A percentile compares a stretch with the other conserved stretches of the same genome.
Conservation (phyloP, 2,113 vertebrate genomes). For the Pongo abelii region DNA sequence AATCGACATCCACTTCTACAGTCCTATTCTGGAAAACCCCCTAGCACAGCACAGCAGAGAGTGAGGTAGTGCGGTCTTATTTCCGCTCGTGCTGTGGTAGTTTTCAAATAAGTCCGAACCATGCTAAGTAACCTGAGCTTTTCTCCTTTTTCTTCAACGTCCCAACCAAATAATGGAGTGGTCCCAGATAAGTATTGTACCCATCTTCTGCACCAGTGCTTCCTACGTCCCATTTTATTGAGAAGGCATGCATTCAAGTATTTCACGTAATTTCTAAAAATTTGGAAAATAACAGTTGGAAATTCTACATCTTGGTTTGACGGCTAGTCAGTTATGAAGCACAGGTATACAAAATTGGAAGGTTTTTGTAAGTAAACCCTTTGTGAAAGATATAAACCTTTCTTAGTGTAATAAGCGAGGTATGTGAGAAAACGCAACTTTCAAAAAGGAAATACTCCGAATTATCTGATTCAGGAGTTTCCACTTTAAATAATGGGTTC, state of each 20-base stretch:
- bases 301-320: background rate
- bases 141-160: fast-evolving
- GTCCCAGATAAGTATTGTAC: fast-evolving
- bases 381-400: background rate
- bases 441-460: background rate
- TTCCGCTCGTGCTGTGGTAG: fast-evolving
- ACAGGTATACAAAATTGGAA: background rate
- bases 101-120: constrained; percentile 20
- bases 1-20: background rate
- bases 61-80: fast-evolving
- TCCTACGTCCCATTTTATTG: background rate
- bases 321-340: background rate
- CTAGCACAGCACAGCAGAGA: fast-evolving
- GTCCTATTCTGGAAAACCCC: fast-evolving
- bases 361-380: background rate
- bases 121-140: fast-evolving
- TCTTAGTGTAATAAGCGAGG: background rate
- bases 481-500: background rate
- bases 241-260: background rate
- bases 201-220: background rate
- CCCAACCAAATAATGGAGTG: fast-evolving
- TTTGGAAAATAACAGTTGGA: background rate
- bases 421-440: background rate
- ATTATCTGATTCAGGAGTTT: background rate
- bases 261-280: background rate